phyloP scores from a whole-genome alignment of 2,888 invertebrate species.

The Lottia gigantea region DNA sequence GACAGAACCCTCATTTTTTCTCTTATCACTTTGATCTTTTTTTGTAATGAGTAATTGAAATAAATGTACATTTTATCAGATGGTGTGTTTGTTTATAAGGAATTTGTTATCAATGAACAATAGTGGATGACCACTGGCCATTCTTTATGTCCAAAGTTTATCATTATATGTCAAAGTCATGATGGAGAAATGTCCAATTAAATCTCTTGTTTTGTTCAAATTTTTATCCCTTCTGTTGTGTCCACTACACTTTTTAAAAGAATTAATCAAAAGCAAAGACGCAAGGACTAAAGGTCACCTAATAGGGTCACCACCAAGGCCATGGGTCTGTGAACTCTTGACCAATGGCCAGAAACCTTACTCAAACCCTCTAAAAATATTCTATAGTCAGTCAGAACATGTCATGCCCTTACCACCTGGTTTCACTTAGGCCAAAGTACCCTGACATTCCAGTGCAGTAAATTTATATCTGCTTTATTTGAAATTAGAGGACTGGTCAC shows the following conservation, averaged over 20 bases:
- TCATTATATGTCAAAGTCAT: conserved; percentile 10
- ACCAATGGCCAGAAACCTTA: conserved; percentile 23
- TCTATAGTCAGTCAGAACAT: conserved; percentile 1
- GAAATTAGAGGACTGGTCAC: conserved; percentile 9
- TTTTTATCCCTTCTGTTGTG: conserved; percentile 5
- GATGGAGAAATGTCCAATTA: conserved; percentile 8
- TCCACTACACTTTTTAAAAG: conserved; percentile 21
- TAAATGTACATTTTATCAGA: conserved; percentile 4
- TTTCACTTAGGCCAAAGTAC: conserved; percentile 10
- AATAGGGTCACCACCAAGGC: conserved; percentile 29
- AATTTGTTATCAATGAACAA: background rate
- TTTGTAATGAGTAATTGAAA: conserved; percentile 1
- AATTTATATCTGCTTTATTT: conserved; percentile 11
- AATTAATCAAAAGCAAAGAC: conserved; percentile 35
- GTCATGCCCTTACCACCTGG: conserved; percentile 10
- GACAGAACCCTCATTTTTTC: background rate
- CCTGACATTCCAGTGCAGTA: conserved; percentile 10
- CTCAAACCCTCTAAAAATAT: background rate
- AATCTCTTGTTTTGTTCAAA: conserved; percentile 11
- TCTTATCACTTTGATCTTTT: conserved; percentile 9
- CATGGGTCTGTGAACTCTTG: conserved; percentile 29
- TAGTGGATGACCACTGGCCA: conserved; percentile 1
- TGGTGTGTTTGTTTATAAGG: background rate
- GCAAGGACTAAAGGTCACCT: conserved; percentile 30
- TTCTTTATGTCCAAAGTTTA: background rate